Base-by-base conservation (phyloP, 2,888 invertebrate genomes). In the Mesochorus sp. region DNA sequence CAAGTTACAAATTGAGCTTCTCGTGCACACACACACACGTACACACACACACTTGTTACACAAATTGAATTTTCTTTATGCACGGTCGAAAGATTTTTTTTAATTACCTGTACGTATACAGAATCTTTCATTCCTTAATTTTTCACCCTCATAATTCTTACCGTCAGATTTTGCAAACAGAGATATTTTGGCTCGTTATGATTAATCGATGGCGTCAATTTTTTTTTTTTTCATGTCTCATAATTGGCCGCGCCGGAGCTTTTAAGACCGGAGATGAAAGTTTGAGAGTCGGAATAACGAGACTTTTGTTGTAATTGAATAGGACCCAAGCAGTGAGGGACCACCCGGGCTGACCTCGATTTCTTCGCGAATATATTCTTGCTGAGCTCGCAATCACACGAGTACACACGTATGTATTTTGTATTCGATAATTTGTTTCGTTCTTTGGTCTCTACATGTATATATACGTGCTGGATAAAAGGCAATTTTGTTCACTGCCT, bases 331-430 rank as follows among this genome's bases (percentile, higher is more conserved):
- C 10, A 34, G 12, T n/a, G 26, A n/a, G 37, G 14, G 49, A 70
- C 70, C 70, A 59, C 59, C 70, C 59, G 49, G 24, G 37, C 39
- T 39, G 70, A 70, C 70, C 70, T 70, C 70, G 49, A 70, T 49
- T 47, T 70, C 44, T 14, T 19, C 2, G 12, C 12, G 5, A 10
- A 34, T 34, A 34, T 34, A 34, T 14, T 42, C 14, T n/a, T n/a
- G n/a, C n/a, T n/a, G n/a, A n/a, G n/a, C n/a, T n/a, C n/a, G n/a
- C n/a, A n/a, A n/a, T n/a, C n/a, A n/a, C n/a, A n/a, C n/a, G 6
- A 6, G 3, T 24, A 8, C 8, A 17, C 10, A 34, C 8, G 5
- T 55, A 47, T 37, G 39, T n/a, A 70, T 70, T 70, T 70, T 49
- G 70, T 24, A 51, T 70, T 70, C 49, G 57, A 57, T 49, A 68